Base-by-base conservation (phyloP, 2,113 vertebrate genomes). In the Vulpes lagopus region DNA sequence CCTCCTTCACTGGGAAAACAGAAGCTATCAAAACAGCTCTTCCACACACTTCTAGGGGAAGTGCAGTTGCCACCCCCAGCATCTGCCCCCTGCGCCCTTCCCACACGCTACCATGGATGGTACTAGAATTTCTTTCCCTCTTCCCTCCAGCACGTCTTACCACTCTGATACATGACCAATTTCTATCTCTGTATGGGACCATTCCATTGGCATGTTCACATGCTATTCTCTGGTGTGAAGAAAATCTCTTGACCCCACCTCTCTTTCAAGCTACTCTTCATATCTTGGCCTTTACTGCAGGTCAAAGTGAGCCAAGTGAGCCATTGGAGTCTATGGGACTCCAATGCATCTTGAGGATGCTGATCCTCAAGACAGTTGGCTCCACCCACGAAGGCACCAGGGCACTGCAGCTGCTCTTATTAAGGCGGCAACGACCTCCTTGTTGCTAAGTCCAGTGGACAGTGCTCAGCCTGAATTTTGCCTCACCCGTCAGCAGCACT, bases 221-320 rank as follows among this genome's bases (percentile, higher is more conserved):
- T 55, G 35, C n/a, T 76, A 60, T 71, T 86, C 64, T 65, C 11
- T 22, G n/a, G 14, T 64, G 19, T 71, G 59, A 86, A 95, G 74
- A 59, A 55, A 67, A 84, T 20, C 69, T 53, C 59, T 88, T 60
- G 90, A 67, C 22, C 7, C n/a, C 15, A 51, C 76, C 78, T 97
- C n/a, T 95, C 23, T 94, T 89, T 64, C 8, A 64, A 91, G 71
- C 43, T 55, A n/a, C 15, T 74, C 73, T 25, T 30, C 38, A 14
- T 67, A 16, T 55, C 57, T 60, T 74, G 67, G n/a, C 49, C 59
- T 30, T 74, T 35, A 60, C 20, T 17, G 11, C 0, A 79, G 38
- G 43, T 43, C 43, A 43, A 43, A 43, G 43, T 43, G 43, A 43
- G 43, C 43, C 43, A 43, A 43, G 43, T 43, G 43, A 43, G 6